Base-by-base conservation (phyloP, 2,797 vertebrate species). In the Euphonia xanthogaster region DNA sequence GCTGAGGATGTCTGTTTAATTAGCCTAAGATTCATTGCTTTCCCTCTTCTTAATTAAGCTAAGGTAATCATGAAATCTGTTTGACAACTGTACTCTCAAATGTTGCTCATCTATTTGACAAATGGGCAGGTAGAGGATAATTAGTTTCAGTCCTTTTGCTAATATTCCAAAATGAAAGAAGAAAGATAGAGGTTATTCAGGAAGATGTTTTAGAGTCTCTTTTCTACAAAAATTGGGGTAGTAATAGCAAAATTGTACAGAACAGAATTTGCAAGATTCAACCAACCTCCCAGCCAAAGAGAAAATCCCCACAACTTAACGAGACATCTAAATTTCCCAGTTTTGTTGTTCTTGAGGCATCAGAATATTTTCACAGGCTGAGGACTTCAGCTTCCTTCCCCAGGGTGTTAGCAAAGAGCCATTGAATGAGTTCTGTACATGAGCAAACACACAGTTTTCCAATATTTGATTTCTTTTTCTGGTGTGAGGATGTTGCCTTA, bases 101-200 rank as follows among this genome's bases (percentile, higher is more conserved):
- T 93, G 86, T 81, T 97, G 31, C 93, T 90, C 48, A 65, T 97
- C 94, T 87, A 30, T 95, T 96, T 98, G 96, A 97, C 97, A 95
- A 98, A 97, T 97, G 91, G 94, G 78, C 81, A 94, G 70, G 86
- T 96, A 94, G 85, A 86, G 68, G 74, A 95, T 96, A 90, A 98
- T 97, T 97, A 94, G 78, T 96, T 97, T 90, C 37, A 94, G 92
- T 97, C 80, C 94, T 74, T 82, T 91, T 83, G 80, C 88, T 96
- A 87, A 93, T 95, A 96, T 96, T 93, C 93, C 39, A 39, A 92
- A 90, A 93, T 76, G 54, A 87, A 78, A 89, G 74, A 75, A 92
- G 76, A 70, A 88, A 84, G 40, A 86, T 90, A 81, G 83, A 86
- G 65, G 37, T 94, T 89, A 76, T 93, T 94, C 96, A 79, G 57